These are phyloP conservation scores for Umimayanthus chanpuru DNA, from an alignment of 92 coral and sea anemone genomes.

Conservation along the genomic window DNA sequence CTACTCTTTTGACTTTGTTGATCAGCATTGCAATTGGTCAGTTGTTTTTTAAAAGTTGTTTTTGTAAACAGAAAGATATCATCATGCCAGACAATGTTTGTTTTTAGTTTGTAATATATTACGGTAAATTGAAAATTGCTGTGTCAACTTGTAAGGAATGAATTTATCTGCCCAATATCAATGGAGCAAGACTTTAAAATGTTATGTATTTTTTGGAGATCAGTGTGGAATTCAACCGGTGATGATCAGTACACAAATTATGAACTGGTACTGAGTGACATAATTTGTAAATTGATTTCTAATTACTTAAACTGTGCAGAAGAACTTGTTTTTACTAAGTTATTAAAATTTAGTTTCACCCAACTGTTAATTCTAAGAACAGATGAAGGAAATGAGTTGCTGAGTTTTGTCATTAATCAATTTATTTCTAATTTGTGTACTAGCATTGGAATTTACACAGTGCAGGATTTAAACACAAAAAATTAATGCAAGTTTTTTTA, in stretches of 20 bases:
- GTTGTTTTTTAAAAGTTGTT: neutral
- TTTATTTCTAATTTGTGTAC: too few relatives aligned
- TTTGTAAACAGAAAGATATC: neutral
- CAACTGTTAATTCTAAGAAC: too few relatives aligned
- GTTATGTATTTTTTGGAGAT: conserved; percentile 21
- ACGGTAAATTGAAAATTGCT: neutral
- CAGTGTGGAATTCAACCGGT: neutral
- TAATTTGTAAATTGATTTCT: too few relatives aligned
- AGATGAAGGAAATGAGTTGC: too few relatives aligned
- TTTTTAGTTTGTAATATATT: neutral
- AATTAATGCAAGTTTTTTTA: too few relatives aligned
- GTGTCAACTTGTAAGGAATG: neutral
- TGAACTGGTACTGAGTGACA: conserved; percentile 4
- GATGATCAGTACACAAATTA: neutral
- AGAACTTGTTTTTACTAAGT: too few relatives aligned
- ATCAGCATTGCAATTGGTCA: neutral
- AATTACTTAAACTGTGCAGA: neutral
- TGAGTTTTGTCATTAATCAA: too few relatives aligned
- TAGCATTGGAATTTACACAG: too few relatives aligned
- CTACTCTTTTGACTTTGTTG: neutral
- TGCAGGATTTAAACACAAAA: too few relatives aligned
- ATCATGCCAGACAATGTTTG: neutral
- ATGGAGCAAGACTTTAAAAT: neutral
- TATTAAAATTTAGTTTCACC: too few relatives aligned
- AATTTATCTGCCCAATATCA: neutral